phyloP scores from a whole-genome alignment of 2,888 invertebrate genomes.

The Hydropsyche betteni region DNA sequence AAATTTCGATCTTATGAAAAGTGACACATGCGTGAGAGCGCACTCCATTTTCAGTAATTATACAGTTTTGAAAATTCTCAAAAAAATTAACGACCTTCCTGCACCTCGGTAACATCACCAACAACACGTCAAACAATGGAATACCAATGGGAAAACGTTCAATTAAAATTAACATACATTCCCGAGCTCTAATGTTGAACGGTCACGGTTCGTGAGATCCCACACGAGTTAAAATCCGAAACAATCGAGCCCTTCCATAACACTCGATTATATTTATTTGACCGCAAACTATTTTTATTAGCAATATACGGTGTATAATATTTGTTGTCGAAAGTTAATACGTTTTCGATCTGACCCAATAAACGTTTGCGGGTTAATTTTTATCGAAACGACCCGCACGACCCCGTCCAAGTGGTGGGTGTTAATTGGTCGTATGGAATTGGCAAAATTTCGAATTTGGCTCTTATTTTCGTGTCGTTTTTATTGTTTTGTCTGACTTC shows the following conservation, averaged over 20 bases:
- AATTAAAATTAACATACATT: conserved; percentile 30
- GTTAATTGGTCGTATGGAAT: neutral
- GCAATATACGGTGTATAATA: too few species aligned
- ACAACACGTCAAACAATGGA: conserved; percentile 9
- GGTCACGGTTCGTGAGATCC: conserved; percentile 6
- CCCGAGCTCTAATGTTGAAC: conserved; percentile 1
- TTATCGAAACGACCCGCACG: too few species aligned
- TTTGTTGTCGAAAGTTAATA: too few species aligned
- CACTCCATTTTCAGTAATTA: too few species aligned
- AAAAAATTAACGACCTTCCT: conserved; percentile 14
- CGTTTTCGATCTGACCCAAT: too few species aligned
- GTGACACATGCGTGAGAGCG: too few species aligned
- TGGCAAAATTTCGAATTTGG: conserved; percentile 6
- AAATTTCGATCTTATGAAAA: too few species aligned
- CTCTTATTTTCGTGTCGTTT: neutral
- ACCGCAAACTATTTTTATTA: too few species aligned
- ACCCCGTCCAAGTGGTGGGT: conserved; percentile 1
- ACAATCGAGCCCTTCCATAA: too few species aligned
- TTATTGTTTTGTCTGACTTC: conserved; percentile 10
- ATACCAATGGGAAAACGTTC: conserved; percentile 24
- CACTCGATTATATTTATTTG: too few species aligned
- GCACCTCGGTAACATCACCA: conserved; percentile 4
- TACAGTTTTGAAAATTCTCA: too few species aligned
- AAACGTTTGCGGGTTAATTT: too few species aligned
- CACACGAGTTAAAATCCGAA: neutral